Conservation (phyloP, 2,888 invertebrate genomes). For the Lordiphosa fenestrarum region DNA sequence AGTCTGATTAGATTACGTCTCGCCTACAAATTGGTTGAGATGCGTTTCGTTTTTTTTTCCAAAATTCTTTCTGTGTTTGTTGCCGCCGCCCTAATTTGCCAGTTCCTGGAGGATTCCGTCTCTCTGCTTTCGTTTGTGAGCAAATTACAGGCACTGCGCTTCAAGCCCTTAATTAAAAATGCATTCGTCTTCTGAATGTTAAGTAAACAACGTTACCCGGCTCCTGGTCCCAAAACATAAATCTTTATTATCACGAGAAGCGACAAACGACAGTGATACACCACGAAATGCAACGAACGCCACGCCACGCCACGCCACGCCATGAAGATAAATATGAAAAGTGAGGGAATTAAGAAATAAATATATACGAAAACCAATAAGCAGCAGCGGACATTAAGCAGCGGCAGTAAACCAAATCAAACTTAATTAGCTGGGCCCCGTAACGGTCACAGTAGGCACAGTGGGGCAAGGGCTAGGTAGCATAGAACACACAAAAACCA, state of each 20-base stretch:
- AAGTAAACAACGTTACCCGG: slow-evolving; percentile 2
- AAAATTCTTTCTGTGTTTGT: background rate
- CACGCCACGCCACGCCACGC: slow-evolving; percentile 21
- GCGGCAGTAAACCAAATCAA: slow-evolving; percentile 41
- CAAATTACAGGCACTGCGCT: slow-evolving; percentile 32
- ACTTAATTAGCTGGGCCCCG: slow-evolving; percentile 53
- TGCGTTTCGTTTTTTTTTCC: background rate
- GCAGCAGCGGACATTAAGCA: slow-evolving; percentile 46
- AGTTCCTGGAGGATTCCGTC: slow-evolving; percentile 19
- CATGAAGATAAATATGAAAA: slow-evolving; percentile 52
- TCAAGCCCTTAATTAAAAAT: slow-evolving; percentile 64
- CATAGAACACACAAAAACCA: too few relatives aligned
- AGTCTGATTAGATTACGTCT: slow-evolving; percentile 39
- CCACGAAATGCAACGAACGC: slow-evolving; percentile 18
- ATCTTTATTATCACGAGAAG: slow-evolving; percentile 62
- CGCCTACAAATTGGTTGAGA: slow-evolving; percentile 28
- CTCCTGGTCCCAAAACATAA: slow-evolving; percentile 52
- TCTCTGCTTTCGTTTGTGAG: background rate
- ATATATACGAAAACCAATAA: slow-evolving; percentile 50
- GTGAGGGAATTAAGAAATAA: slow-evolving; percentile 55
- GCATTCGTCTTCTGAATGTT: slow-evolving; percentile 52
- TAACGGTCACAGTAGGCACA: slow-evolving; percentile 10
- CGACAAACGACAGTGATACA: slow-evolving; percentile 63
- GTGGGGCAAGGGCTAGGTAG: background rate
- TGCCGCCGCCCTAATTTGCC: slow-evolving; percentile 31